Evolutionary conservation across 2,113 vertebrate species (phyloP).

Genomic region (Cheirogaleus medius): DNA sequence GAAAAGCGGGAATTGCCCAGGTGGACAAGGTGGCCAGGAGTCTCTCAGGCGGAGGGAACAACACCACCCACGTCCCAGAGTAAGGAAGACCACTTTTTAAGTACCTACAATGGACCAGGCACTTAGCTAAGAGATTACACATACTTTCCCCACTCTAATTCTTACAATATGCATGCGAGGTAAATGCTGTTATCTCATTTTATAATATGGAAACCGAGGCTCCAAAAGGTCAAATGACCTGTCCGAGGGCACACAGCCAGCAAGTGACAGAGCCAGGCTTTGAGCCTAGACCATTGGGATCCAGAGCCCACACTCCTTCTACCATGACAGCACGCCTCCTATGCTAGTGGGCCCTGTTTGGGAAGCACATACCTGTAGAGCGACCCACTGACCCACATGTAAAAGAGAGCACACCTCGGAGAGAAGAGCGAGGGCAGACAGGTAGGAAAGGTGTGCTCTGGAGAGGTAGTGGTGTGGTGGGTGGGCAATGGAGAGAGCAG

Average conservation of each 20-base stretch:
- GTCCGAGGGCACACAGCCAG: not conserved
- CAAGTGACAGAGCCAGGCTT: not conserved
- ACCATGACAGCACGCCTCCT: not conserved
- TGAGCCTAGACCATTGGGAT: accelerated
- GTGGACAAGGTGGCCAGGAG: not conserved
- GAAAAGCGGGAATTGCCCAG: not conserved
- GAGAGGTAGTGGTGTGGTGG: no score
- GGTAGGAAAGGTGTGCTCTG: not conserved
- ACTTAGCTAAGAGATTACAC: not conserved
- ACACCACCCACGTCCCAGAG: accelerated
- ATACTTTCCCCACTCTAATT: not conserved
- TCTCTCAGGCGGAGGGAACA: not conserved
- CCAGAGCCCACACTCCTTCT: not conserved
- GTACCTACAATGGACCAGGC: not conserved
- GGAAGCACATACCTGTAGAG: not conserved
- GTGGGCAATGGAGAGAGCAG: not conserved
- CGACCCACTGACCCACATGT: not conserved
- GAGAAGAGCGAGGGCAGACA: not conserved
- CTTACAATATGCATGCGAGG: not conserved
- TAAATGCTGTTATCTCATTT: not conserved
- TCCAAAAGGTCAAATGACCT: not conserved
- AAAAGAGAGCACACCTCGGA: no score
- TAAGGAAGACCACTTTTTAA: not conserved
- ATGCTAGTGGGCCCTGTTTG: not conserved
- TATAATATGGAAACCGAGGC: not conserved